phyloP scores from a whole-genome alignment of 2,797 vertebrate genomes.

The Anomalospiza imberbis region DNA sequence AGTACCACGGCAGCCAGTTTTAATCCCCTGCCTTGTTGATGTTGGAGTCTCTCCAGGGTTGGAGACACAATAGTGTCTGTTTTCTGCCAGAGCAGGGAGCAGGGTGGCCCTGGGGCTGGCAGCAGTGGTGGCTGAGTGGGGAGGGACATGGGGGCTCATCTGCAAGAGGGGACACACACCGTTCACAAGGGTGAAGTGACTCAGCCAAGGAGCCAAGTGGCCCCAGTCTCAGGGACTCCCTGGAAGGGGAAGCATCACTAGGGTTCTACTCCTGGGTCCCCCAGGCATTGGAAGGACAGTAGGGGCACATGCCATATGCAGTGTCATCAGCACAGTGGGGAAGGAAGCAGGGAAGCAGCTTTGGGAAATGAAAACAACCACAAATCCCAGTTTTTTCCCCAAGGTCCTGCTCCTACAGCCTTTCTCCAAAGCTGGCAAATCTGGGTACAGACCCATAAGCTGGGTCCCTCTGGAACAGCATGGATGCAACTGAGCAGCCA shows the following conservation, averaged over 20 bases:
- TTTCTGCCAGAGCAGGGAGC: background rate
- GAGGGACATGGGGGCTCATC: background rate
- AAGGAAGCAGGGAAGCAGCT: background rate
- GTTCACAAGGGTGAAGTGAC: background rate
- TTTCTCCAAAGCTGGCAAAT: background rate
- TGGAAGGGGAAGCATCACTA: background rate
- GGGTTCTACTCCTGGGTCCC: background rate
- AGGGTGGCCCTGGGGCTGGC: background rate
- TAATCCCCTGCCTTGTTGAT: constrained; percentile 25
- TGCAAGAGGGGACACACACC: accelerated
- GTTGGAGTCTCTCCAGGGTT: background rate
- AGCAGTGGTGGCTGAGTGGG: accelerated
- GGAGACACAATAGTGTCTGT: constrained; percentile 23
- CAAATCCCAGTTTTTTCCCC: background rate
- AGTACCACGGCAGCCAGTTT: background rate
- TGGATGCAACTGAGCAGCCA: background rate
- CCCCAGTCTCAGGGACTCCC: background rate
- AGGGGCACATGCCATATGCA: background rate
- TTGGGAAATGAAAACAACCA: background rate
- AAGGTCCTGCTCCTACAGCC: background rate
- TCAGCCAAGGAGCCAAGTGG: background rate
- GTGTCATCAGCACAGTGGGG: background rate
- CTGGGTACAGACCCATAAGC: background rate
- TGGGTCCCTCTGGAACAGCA: background rate
- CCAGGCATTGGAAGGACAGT: accelerated